These are phyloP conservation scores for Octomys mimax DNA, from an alignment of 2,797 vertebrate species.

Conservation along the genomic window DNA sequence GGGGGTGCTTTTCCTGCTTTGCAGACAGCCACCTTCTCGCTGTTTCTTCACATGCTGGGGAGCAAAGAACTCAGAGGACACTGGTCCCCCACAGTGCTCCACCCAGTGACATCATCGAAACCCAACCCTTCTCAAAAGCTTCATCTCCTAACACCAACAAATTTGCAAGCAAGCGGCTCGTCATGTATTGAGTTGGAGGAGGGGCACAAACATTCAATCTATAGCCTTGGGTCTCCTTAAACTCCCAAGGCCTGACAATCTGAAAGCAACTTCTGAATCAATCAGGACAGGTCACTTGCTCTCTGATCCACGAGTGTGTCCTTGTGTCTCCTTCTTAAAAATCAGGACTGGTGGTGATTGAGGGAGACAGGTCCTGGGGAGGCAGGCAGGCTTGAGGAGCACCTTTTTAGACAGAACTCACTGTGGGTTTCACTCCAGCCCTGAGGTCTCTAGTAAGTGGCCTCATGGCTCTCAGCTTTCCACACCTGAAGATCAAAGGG, in stretches of 20 bases:
- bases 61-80: neutral
- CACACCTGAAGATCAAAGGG: neutral
- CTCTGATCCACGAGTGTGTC: neutral
- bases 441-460: neutral
- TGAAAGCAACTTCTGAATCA: neutral
- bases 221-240: neutral
- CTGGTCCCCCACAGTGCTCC: neutral
- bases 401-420: neutral
- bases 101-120: neutral
- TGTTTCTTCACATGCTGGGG: neutral
- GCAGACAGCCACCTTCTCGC: neutral
- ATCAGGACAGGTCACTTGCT: fast-evolving
- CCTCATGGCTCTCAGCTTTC: neutral
- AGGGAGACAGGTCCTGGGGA: fast-evolving
- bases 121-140: neutral
- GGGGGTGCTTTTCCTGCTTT: neutral
- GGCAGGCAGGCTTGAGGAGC: neutral
- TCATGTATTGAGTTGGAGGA: neutral
- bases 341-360: neutral
- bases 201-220: neutral
- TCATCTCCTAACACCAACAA: neutral
- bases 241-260: neutral
- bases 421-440: neutral
- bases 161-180: neutral
- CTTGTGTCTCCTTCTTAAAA: neutral